phyloP scores from a whole-genome alignment of 2,888 invertebrate genomes.

The Drosophila algonquin region DNA sequence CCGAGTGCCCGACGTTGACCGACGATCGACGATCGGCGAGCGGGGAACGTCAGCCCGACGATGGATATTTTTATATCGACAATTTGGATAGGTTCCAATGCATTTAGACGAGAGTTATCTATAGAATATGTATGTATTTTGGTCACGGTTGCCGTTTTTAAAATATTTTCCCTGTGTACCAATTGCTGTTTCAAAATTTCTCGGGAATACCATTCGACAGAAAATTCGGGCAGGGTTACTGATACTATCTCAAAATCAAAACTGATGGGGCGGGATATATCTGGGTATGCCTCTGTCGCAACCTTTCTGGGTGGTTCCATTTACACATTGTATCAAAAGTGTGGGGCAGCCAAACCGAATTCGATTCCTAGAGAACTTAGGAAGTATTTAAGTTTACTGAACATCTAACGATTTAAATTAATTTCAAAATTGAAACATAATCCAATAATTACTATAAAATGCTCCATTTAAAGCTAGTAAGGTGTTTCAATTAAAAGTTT shows the following conservation, averaged over 20 bases:
- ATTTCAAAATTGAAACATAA: background rate
- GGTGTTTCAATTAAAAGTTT: too few species aligned
- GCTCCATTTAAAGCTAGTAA: background rate
- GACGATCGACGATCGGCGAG: slow-evolving; percentile 49
- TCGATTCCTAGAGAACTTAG: background rate
- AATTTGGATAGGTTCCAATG: slow-evolving; percentile 83
- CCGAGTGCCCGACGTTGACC: slow-evolving; percentile 63
- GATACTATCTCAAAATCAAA: slow-evolving; percentile 12
- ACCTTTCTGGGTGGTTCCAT: background rate
- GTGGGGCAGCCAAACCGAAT: background rate
- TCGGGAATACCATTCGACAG: slow-evolving; percentile 35
- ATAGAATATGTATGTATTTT: slow-evolving; percentile 73
- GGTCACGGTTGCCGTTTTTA: slow-evolving; percentile 73
- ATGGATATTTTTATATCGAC: slow-evolving; percentile 82
- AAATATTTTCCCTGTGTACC: slow-evolving; percentile 71
- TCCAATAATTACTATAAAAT: too few species aligned
- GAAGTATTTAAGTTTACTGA: background rate
- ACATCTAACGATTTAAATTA: background rate
- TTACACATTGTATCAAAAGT: background rate
- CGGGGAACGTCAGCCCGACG: slow-evolving; percentile 55
- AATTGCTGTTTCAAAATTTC: slow-evolving; percentile 41
- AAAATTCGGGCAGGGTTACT: slow-evolving; percentile 37
- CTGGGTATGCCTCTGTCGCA: background rate
- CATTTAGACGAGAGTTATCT: slow-evolving; percentile 81
- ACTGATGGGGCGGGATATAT: slow-evolving; percentile 1